Evolutionary conservation across 1,140 invertebrate species (phyloP).

Genomic region (Maconellicoccus hirsutus): DNA sequence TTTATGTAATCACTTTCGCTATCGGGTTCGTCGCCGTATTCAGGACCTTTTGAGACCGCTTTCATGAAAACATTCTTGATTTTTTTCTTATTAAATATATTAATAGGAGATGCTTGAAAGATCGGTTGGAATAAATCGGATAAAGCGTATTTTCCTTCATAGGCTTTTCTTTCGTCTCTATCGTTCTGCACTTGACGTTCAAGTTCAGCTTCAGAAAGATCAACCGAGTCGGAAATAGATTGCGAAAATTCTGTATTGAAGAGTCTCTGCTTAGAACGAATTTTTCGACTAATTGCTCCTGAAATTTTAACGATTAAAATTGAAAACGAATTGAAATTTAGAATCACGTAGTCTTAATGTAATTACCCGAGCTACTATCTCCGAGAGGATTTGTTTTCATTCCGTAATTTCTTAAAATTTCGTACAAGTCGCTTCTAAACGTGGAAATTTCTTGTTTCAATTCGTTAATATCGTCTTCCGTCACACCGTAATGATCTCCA

Average conservation of each 20-base stretch:
- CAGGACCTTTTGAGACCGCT: background rate
- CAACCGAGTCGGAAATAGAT: slow-evolving; percentile 41
- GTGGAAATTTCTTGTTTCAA: slow-evolving; percentile 97
- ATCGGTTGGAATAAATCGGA: slow-evolving; percentile 13
- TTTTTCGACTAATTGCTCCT: slow-evolving; percentile 84
- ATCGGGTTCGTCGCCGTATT: background rate
- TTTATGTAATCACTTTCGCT: background rate
- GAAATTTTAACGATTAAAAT: slow-evolving; percentile 26
- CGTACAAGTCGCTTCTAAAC: slow-evolving; percentile 87
- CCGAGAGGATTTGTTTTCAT: slow-evolving; percentile 61
- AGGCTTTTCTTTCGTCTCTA: background rate
- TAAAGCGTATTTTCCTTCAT: background rate
- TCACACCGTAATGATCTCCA: slow-evolving; percentile 89
- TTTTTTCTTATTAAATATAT: slow-evolving; percentile 13
- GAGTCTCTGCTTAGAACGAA: slow-evolving; percentile 78
- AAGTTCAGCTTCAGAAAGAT: slow-evolving; percentile 23
- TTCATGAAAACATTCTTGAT: slow-evolving; percentile 5
- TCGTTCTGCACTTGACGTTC: background rate
- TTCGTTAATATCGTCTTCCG: slow-evolving; percentile 96
- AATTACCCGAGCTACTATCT: background rate
- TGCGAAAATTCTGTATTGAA: slow-evolving; percentile 73
- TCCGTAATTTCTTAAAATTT: slow-evolving; percentile 85
- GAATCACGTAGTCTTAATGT: background rate
- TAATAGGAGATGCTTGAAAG: background rate
- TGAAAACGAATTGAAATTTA: background rate